Percentiles rank a stretch among this genome's conserved stretches.
These are phyloP conservation scores for Orchesella cincta DNA, from an alignment of 1,140 invertebrate genomes.

Conservation along the genomic window DNA sequence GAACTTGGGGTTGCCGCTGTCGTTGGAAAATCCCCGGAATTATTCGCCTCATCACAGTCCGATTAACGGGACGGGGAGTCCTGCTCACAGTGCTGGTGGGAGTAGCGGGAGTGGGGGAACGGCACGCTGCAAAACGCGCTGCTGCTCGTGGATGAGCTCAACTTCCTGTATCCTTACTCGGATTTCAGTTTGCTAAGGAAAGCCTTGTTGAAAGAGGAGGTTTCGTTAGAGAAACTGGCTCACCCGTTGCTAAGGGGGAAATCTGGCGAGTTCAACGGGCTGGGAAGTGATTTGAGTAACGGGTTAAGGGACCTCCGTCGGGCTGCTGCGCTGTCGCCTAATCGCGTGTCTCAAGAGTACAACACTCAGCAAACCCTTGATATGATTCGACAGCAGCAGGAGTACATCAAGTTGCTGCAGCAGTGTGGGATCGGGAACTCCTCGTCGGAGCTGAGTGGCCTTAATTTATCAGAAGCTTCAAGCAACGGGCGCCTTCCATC, in stretches of 20 bases:
- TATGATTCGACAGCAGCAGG: slow-evolving; percentile 46
- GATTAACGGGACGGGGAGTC: neutral
- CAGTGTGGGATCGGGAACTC: slow-evolving; percentile 41
- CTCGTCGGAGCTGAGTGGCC: neutral
- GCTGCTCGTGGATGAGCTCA: slow-evolving; percentile 47
- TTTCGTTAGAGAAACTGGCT: slow-evolving; percentile 46
- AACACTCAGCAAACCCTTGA: slow-evolving; percentile 46
- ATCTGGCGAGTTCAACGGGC: neutral
- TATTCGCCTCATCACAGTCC: slow-evolving; percentile 7
- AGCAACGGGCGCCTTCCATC: slow-evolving; percentile 22
- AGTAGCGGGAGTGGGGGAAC: slow-evolving; percentile 1
- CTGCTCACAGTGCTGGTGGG: slow-evolving; percentile 16
- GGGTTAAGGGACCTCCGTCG: slow-evolving; percentile 5
- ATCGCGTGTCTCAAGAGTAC: slow-evolving; percentile 31
- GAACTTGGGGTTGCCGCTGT: neutral
- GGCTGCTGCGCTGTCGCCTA: slow-evolving; percentile 9
- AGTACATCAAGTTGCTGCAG: slow-evolving; percentile 46
- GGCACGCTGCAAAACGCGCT: neutral
- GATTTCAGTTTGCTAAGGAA: slow-evolving; percentile 48
- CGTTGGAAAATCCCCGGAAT: slow-evolving; percentile 6
- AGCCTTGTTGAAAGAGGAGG: slow-evolving; percentile 47
- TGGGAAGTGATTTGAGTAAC: neutral
- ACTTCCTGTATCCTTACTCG: slow-evolving; percentile 42
- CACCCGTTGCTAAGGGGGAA: neutral
- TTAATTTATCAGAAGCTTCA: neutral